Evolutionary conservation across 1,140 invertebrate species (phyloP).

Genomic region (Drosophila tani): DNA sequence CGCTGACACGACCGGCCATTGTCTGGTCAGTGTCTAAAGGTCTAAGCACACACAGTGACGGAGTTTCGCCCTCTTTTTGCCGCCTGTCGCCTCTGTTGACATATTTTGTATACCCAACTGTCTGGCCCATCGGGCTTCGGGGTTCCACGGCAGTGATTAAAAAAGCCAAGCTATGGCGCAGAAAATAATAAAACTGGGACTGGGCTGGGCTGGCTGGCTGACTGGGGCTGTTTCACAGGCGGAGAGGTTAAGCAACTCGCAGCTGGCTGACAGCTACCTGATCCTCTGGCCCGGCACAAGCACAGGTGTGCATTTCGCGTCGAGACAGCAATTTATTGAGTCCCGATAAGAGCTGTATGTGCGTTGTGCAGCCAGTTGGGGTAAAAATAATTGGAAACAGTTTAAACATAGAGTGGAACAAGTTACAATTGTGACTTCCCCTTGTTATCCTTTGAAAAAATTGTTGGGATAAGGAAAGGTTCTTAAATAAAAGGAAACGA

Average conservation of each 20-base stretch:
- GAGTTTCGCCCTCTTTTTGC: conserved; percentile 48
- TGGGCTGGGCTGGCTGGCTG: conserved; percentile 1
- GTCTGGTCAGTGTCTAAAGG: conserved; percentile 63
- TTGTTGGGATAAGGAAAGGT: not conserved
- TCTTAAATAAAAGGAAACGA: not conserved
- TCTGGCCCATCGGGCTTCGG: conserved; percentile 31
- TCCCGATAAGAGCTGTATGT: conserved; percentile 38
- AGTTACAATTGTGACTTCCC: conserved; percentile 9
- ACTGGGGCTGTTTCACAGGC: conserved; percentile 7
- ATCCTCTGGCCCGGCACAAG: conserved; percentile 16
- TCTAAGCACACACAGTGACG: conserved; percentile 48
- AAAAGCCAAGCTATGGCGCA: conserved; percentile 37
- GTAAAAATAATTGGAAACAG: conserved; percentile 50
- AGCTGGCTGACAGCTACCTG: conserved; percentile 45
- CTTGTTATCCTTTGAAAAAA: not conserved
- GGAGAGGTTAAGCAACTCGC: conserved; percentile 60
- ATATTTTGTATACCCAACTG: conserved; percentile 64
- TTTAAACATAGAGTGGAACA: conserved; percentile 30
- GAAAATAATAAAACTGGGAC: conserved; percentile 44
- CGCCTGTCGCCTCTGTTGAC: conserved; percentile 45
- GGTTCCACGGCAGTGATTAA: conserved; percentile 50
- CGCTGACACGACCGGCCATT: conserved; percentile 59
- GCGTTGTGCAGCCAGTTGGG: conserved; percentile 7
- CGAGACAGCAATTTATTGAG: conserved; percentile 58
- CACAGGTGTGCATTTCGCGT: conserved; percentile 50